Base-by-base conservation (phyloP, 2,888 invertebrate species). In the Trichacis sp. region DNA sequence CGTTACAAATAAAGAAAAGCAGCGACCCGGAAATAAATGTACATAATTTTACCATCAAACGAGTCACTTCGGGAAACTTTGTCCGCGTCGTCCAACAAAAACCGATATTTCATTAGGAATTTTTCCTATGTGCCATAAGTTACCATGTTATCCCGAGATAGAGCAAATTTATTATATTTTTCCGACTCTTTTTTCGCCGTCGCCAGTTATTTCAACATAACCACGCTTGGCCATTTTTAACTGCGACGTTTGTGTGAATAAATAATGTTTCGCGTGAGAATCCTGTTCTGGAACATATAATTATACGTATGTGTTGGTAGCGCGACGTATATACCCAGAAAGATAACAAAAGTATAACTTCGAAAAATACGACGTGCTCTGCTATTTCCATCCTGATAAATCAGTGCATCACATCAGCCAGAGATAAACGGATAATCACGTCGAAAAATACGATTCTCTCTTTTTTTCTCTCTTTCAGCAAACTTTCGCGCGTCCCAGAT, bases 251-350 rank as follows among this genome's bases (percentile, higher is more conserved):
- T 18, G 38, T 33, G 45, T 17, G 46, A 71, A 77, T 78, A 75
- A 78, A 78, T 78, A 78, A 78, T 73, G 73, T 74, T 72, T 78
- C 73, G 75, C 74, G 76, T 75, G 77, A 77, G 75, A 64, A 70
- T 66, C 72, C 70, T 75, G 71, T 73, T 72, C 76, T 74, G 59
- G 70, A 70, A 65, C 71, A 70, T 70, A 71, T 70, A 69, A 72
- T 73, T 75, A 77, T 77, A 76, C 74, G 76, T 78, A 76, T 74
- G 76, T 55, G 53, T 64, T 58, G 55, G 20, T 56, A 56, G 68
- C 56, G 60, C 69, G 70, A 71, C 64, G 69, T 50, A 46, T 38
- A 18, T 2, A 43, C 19, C 47, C 18, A 24, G 19, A 20, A 4
- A 46, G 30, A 56, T 56, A 56, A 56, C 56, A 15, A 38, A 49